Evolutionary conservation across 2,113 vertebrate species (phyloP).

Genomic region (Pseudopodoces humilis): DNA sequence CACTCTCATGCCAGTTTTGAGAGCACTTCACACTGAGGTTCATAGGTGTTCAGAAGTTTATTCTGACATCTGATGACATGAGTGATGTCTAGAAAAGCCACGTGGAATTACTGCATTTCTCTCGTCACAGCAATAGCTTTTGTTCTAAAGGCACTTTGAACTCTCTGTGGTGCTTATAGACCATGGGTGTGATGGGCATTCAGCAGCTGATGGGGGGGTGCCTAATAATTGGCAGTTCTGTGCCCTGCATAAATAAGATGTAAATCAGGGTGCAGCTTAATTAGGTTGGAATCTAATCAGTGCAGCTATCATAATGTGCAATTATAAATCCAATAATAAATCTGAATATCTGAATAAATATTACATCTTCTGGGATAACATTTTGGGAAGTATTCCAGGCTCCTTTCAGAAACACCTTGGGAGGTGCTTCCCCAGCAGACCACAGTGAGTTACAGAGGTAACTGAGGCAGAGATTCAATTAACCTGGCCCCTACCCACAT

Average conservation of each 20-base stretch:
- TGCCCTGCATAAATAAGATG: background rate
- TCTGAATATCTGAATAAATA: slow-evolving; percentile 2
- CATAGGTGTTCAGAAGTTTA: background rate
- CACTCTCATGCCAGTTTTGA: background rate
- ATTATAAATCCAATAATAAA: slow-evolving; percentile 11
- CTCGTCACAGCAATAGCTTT: background rate
- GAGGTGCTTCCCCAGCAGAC: background rate
- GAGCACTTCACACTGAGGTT: background rate
- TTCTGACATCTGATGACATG: background rate
- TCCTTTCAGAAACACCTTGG: background rate
- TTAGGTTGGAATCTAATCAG: slow-evolving; percentile 25
- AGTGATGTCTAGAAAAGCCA: background rate
- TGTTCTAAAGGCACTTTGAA: background rate
- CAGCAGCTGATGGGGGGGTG: background rate
- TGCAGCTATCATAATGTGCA: background rate
- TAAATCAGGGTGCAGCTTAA: slow-evolving; percentile 1
- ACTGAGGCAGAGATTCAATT: background rate
- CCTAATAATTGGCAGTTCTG: background rate
- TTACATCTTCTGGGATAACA: background rate
- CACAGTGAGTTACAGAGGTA: background rate
- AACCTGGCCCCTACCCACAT: background rate
- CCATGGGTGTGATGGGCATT: background rate
- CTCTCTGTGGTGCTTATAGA: background rate
- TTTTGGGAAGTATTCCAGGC: background rate
- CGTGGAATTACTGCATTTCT: background rate